A percentile compares a stretch with the other conserved stretches of the same genome.
phyloP scores from a whole-genome alignment of 2,113 vertebrate species.

The Charadrius vociferus region DNA sequence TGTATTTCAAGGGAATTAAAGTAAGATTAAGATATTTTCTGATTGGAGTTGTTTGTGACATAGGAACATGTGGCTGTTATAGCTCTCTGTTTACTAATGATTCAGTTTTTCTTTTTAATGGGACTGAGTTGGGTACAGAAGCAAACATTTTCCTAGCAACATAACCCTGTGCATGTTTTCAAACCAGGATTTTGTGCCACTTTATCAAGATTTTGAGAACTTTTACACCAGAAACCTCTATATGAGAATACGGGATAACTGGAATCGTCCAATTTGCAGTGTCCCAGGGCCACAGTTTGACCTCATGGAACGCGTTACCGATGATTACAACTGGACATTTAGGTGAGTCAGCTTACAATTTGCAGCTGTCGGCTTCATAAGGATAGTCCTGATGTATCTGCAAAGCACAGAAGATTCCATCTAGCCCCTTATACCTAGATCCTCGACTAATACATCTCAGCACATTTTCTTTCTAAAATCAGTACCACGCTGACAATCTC shows the following conservation, averaged over 20 bases:
- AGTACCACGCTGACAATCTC: neutral
- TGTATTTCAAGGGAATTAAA: neutral
- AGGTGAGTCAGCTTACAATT: slow-evolving; percentile 74
- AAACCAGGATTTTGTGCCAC: slow-evolving; percentile 89
- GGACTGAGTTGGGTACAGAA: neutral
- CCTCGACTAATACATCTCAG: neutral
- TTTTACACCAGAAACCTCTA: slow-evolving; percentile 94
- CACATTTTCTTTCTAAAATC: neutral
- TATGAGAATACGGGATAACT: slow-evolving; percentile 93
- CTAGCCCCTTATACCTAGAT: neutral
- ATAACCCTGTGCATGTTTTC: slow-evolving; percentile 57
- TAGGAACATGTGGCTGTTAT: neutral
- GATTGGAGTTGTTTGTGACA: neutral
- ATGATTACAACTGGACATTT: slow-evolving; percentile 97
- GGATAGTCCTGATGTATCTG: neutral
- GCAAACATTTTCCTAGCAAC: neutral
- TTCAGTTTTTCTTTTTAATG: neutral
- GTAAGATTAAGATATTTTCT: neutral
- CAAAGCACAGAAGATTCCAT: neutral
- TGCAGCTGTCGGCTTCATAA: neutral
- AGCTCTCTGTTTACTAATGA: neutral
- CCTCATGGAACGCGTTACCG: slow-evolving; percentile 89
- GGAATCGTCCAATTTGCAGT: slow-evolving; percentile 92
- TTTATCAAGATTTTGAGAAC: slow-evolving; percentile 97
- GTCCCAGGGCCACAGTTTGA: slow-evolving; percentile 87